phyloP scores from a whole-genome alignment of 2,888 invertebrate genomes.

The Nomada ruficornis region DNA sequence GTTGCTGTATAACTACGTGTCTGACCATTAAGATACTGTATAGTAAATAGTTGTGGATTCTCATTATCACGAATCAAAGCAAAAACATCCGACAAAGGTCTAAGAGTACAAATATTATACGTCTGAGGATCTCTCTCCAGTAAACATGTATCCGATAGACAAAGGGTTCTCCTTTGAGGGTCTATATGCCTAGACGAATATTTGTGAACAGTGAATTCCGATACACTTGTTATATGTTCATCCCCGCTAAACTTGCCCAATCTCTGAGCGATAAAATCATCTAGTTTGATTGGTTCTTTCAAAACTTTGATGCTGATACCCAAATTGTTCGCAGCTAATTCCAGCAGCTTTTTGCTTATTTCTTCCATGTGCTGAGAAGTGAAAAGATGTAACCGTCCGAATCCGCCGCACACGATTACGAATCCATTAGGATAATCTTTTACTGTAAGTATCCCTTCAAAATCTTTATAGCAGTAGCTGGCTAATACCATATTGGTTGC shows the following conservation, averaged over 20 bases:
- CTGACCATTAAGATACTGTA: slow-evolving; percentile 97
- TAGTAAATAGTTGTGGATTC: slow-evolving; percentile 96
- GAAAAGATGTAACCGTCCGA: slow-evolving; percentile 96
- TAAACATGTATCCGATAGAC: slow-evolving; percentile 97
- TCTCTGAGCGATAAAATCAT: slow-evolving; percentile 94
- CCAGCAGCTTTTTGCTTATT: slow-evolving; percentile 94
- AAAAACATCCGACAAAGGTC: slow-evolving; percentile 93
- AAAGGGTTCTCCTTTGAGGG: slow-evolving; percentile 94
- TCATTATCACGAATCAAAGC: slow-evolving; percentile 95
- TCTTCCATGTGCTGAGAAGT: slow-evolving; percentile 93
- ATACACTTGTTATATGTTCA: slow-evolving; percentile 97
- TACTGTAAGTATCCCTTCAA: slow-evolving; percentile 92
- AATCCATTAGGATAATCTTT: slow-evolving; percentile 97
- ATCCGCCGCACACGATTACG: slow-evolving; percentile 95
- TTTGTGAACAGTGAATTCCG: slow-evolving; percentile 98
- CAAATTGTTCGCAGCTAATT: slow-evolving; percentile 92
- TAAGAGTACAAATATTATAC: slow-evolving; percentile 95
- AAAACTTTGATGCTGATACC: slow-evolving; percentile 93
- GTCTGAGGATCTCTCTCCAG: slow-evolving; percentile 98
- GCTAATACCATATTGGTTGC: slow-evolving; percentile 93
- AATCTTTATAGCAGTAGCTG: slow-evolving; percentile 94
- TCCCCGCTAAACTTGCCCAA: slow-evolving; percentile 97
- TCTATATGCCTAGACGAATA: slow-evolving; percentile 92
- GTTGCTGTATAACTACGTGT: slow-evolving; percentile 95
- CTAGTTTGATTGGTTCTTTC: slow-evolving; percentile 92